phyloP scores from a whole-genome alignment of 2,113 vertebrate genomes.

The Coturnix japonica region DNA sequence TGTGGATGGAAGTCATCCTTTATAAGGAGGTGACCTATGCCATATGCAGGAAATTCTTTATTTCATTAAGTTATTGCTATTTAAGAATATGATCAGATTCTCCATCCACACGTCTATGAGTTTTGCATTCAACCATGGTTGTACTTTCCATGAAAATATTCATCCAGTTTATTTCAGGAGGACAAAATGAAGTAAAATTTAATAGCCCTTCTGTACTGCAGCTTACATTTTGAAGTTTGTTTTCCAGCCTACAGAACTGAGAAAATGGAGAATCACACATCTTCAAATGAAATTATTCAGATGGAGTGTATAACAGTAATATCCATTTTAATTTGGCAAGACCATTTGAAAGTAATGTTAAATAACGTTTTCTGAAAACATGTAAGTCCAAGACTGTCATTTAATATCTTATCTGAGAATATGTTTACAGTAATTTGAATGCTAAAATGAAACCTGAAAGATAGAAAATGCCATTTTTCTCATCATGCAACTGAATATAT shows the following conservation, averaged over 20 bases:
- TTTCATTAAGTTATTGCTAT: background rate
- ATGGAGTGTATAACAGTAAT: background rate
- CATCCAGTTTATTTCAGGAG: background rate
- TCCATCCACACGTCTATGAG: background rate
- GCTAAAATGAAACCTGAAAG: slow-evolving; percentile 3
- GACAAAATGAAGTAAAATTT: background rate
- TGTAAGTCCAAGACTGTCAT: background rate
- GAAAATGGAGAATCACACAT: fast-evolving
- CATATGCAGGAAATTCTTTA: background rate
- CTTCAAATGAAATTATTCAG: background rate
- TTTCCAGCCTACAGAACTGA: background rate
- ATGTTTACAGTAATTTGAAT: background rate
- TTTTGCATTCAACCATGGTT: background rate
- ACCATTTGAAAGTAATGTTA: background rate
- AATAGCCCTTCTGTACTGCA: background rate
- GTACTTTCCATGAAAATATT: background rate
- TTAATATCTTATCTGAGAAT: slow-evolving; percentile 19
- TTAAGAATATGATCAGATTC: background rate
- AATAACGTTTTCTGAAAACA: background rate
- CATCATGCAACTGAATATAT: background rate
- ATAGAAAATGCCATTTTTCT: background rate
- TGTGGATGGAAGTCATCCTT: background rate
- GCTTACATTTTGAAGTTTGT: too few species aligned
- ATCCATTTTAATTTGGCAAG: background rate
- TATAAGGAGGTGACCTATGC: background rate